phyloP scores from a whole-genome alignment of 2,797 vertebrate species.

The Otolemur crassicaudatus region DNA sequence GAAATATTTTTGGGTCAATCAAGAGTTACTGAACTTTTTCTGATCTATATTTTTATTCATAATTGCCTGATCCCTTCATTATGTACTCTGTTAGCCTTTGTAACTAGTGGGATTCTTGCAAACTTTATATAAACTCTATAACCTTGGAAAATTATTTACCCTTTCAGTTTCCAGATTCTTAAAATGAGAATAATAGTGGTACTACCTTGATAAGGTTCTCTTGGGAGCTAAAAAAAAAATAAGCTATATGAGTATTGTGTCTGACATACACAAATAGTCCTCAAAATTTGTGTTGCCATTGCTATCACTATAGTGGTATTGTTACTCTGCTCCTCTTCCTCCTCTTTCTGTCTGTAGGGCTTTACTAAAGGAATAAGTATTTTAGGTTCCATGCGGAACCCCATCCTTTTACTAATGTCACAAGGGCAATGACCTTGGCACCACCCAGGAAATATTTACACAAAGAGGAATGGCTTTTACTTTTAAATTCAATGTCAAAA shows the following conservation, averaged over 20 bases:
- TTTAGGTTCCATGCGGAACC: neutral
- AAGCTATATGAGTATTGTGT: neutral
- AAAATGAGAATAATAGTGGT: neutral
- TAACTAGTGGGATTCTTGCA: neutral
- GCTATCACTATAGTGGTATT: neutral
- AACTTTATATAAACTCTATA: conserved; percentile 7
- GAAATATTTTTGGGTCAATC: neutral
- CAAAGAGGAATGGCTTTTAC: neutral
- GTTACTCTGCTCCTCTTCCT: neutral
- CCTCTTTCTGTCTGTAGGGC: neutral
- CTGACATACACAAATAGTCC: neutral
- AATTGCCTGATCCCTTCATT: neutral
- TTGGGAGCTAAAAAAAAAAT: neutral
- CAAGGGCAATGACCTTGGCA: neutral
- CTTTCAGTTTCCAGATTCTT: neutral
- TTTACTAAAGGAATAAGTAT: conserved; percentile 6
- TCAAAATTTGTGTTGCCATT: neutral
- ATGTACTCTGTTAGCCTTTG: neutral
- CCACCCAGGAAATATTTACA: neutral
- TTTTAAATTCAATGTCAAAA: neutral
- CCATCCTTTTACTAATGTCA: neutral
- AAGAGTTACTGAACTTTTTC: neutral
- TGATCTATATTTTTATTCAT: neutral
- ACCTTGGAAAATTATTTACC: neutral
- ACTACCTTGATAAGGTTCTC: neutral